phyloP scores from a whole-genome alignment of 2,113 vertebrate species.

The Tragelaphus strepsiceros region DNA sequence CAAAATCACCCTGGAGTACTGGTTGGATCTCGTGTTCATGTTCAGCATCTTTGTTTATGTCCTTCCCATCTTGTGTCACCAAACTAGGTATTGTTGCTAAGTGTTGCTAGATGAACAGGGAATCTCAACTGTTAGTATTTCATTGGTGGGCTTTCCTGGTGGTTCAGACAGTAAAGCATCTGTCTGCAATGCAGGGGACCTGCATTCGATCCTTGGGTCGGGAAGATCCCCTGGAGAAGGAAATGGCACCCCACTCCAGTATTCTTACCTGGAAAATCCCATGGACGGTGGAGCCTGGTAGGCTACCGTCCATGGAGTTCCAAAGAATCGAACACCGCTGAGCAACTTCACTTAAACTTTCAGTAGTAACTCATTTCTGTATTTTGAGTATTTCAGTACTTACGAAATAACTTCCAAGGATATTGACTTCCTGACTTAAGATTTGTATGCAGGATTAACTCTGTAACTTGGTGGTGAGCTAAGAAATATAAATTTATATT shows the following conservation, averaged over 20 bases:
- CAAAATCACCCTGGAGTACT: neutral
- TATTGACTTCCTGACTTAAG: neutral
- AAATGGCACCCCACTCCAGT: no score
- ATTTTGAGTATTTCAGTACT: neutral
- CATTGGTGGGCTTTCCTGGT: neutral
- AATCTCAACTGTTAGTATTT: neutral
- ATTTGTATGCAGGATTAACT: neutral
- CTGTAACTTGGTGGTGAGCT: neutral
- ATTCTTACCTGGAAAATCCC: no score
- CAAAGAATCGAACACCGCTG: no score
- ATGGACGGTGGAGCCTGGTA: no score
- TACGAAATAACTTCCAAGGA: neutral
- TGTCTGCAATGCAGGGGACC: no score
- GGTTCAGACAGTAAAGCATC: no score
- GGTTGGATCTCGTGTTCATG: neutral
- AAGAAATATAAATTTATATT: neutral
- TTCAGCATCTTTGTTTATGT: neutral
- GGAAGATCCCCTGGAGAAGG: no score
- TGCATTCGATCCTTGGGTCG: rapidly evolving
- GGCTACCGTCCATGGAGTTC: no score
- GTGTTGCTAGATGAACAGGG: neutral
- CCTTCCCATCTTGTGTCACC: neutral
- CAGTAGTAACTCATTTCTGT: neutral
- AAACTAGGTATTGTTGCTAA: neutral
- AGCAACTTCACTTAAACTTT: no score